Evolutionary conservation across 2,113 vertebrate genomes (phyloP).

Genomic region (Lepus europaeus): DNA sequence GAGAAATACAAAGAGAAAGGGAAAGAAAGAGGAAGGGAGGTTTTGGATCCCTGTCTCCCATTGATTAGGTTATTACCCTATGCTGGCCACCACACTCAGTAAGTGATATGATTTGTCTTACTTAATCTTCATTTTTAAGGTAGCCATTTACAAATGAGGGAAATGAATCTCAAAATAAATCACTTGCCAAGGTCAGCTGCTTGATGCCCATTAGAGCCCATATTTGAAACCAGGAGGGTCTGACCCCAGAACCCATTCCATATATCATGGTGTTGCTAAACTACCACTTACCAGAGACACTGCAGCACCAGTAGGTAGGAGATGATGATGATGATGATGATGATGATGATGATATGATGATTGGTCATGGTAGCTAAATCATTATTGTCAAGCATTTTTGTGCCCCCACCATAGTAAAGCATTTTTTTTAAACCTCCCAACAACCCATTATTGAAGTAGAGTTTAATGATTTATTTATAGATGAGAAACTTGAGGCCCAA

Average conservation of each 20-base stretch:
- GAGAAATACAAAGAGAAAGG: not conserved
- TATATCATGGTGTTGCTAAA: not conserved
- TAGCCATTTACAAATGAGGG: not conserved
- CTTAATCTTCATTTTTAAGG: not conserved
- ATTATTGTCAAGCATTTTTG: not conserved
- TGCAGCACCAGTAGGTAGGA: not conserved
- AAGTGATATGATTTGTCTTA: not conserved
- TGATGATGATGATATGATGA: not conserved
- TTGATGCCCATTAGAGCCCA: not conserved
- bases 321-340: not conserved
- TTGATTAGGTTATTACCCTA: not conserved
- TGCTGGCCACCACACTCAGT: not conserved
- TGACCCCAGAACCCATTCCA: not conserved
- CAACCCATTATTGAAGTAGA: not conserved
- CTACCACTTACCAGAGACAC: not conserved
- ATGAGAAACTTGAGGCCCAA: not conserved
- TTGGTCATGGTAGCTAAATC: not conserved
- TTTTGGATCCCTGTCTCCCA: not conserved
- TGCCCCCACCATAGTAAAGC: not conserved
- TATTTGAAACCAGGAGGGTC: not conserved
- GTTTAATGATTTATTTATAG: constrained; percentile 25
- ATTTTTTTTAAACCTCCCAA: not conserved
- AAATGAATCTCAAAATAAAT: not conserved
- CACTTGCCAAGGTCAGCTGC: not conserved
- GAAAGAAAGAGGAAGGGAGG: not conserved